Conservation (phyloP, 2,797 vertebrate genomes). For the Spheniscus humboldti region DNA sequence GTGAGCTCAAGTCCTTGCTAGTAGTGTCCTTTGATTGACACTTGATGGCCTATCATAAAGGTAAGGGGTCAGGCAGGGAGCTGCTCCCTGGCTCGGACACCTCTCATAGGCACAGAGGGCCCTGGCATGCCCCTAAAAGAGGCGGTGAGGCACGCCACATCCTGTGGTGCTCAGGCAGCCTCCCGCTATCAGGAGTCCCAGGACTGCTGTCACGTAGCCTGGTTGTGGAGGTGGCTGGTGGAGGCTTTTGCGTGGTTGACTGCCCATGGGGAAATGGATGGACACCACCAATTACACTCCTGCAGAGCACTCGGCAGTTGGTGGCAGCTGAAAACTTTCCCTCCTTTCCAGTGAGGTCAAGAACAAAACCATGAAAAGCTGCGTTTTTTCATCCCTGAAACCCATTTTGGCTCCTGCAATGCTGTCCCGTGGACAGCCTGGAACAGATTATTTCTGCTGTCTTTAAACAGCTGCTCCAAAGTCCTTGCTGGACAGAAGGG, state of each 20-base stretch:
- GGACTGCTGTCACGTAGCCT: neutral
- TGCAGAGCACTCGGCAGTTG: neutral
- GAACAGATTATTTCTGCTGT: neutral
- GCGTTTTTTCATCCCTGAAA: neutral
- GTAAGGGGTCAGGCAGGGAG: neutral
- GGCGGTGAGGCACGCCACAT: neutral
- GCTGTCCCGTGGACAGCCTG: neutral
- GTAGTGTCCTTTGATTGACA: neutral
- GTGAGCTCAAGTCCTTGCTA: neutral
- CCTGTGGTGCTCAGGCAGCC: neutral
- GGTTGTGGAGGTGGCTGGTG: neutral
- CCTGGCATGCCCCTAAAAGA: neutral
- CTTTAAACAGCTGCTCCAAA: neutral
- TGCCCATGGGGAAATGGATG: neutral
- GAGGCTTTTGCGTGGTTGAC: neutral
- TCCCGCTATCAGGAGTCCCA: neutral
- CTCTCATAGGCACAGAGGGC: neutral
- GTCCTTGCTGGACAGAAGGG: neutral
- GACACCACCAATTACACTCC: neutral
- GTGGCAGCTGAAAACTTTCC: neutral
- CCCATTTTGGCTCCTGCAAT: neutral
- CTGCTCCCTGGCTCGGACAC: neutral
- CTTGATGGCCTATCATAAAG: neutral
- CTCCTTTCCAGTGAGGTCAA: neutral
- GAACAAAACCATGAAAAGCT: neutral